phyloP scores from a whole-genome alignment of 2,888 invertebrate species.

The Scaptomyza polygonia region DNA sequence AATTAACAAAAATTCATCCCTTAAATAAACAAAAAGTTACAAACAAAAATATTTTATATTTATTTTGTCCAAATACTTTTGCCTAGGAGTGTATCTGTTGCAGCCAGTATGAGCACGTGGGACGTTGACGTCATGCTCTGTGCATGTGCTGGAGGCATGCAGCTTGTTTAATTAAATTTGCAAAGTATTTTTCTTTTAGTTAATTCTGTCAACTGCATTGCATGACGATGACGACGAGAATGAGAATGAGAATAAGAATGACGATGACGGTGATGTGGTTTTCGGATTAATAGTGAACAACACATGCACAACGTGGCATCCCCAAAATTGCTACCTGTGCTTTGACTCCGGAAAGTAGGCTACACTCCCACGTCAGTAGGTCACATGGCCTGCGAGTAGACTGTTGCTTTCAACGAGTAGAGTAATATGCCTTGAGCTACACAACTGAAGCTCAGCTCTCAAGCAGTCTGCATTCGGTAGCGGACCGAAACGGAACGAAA shows the following conservation, averaged over 20 bases:
- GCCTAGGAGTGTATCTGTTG: too few species aligned
- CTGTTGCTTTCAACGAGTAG: slow-evolving; percentile 52
- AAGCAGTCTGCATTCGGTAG: too few species aligned
- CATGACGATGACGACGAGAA: slow-evolving; percentile 9
- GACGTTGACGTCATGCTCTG: slow-evolving; percentile 51
- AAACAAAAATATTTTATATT: too few species aligned
- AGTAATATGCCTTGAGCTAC: slow-evolving; percentile 30
- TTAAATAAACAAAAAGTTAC: too few species aligned
- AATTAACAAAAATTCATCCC: too few species aligned
- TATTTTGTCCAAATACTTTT: too few species aligned
- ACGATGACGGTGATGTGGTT: not conserved
- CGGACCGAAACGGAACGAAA: slow-evolving; percentile 8
- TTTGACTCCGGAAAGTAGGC: slow-evolving; percentile 64
- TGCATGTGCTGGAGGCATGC: slow-evolving; percentile 28
- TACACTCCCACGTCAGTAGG: slow-evolving; percentile 63
- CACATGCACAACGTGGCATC: slow-evolving; percentile 42
- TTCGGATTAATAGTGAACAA: slow-evolving; percentile 2
- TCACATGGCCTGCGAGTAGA: slow-evolving; percentile 62
- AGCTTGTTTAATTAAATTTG: slow-evolving; percentile 69
- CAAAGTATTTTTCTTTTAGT: slow-evolving; percentile 72
- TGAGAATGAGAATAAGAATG: too few species aligned
- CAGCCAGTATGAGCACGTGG: slow-evolving; percentile 27
- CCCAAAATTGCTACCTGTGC: slow-evolving; percentile 31
- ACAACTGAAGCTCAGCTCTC: slow-evolving; percentile 5
- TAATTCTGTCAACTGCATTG: slow-evolving; percentile 64